phyloP scores from a whole-genome alignment of 2,797 vertebrate species.

The Cichlasoma orientale region DNA sequence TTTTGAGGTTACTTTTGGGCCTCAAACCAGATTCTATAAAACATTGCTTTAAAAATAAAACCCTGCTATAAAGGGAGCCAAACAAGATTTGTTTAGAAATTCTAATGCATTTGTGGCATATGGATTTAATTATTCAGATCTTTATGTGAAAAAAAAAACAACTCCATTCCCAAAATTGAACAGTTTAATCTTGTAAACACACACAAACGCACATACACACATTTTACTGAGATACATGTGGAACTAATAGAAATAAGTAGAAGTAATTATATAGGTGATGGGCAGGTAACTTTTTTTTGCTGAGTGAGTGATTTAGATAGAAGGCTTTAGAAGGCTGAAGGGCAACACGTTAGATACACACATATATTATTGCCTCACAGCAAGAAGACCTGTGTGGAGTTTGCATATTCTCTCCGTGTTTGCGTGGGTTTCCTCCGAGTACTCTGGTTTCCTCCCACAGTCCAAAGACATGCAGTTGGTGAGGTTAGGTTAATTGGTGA shows the following conservation, averaged over 20 bases:
- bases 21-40: constrained; percentile 50
- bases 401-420: too few relatives aligned
- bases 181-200: constrained; percentile 34
- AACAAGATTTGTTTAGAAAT: constrained; percentile 27
- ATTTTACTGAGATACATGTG: too few relatives aligned
- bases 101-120: constrained; percentile 23
- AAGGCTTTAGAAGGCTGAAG: neutral
- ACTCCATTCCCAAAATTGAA: constrained; percentile 24
- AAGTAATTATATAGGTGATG: too few relatives aligned
- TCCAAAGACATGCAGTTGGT: too few relatives aligned
- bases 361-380: too few relatives aligned
- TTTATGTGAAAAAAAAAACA: constrained; percentile 53
- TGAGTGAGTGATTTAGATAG: neutral
- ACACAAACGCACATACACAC: too few relatives aligned
- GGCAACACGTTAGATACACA: neutral
- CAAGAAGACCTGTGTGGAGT: too few relatives aligned
- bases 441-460: too few relatives aligned
- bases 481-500: too few relatives aligned
- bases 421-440: too few relatives aligned
- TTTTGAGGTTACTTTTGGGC: constrained; percentile 40
- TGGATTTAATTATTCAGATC: constrained; percentile 47
- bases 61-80: constrained; percentile 26
- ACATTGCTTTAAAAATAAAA: constrained; percentile 47
- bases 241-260: too few relatives aligned
- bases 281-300: too few relatives aligned